Evolutionary conservation across 2,797 vertebrate species (phyloP).

Genomic region (Onychomys arenicola): DNA sequence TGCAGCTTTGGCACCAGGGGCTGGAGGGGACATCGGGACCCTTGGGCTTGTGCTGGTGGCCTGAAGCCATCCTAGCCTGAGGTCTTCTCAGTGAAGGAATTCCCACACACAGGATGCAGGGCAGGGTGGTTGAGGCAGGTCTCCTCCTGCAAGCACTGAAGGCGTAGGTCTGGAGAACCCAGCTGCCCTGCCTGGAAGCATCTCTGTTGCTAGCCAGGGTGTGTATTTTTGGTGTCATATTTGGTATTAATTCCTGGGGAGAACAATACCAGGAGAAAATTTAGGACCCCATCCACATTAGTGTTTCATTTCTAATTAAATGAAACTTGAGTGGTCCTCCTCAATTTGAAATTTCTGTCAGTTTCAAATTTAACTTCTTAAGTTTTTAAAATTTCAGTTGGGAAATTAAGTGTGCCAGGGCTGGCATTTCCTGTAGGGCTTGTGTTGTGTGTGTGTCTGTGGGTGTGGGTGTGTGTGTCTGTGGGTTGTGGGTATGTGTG

Average conservation of each 20-base stretch:
- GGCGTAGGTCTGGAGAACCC: neutral
- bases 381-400: neutral
- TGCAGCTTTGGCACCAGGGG: too few relatives aligned
- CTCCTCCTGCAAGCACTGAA: too few relatives aligned
- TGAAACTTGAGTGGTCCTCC: neutral
- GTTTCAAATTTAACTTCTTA: neutral
- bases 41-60: too few relatives aligned
- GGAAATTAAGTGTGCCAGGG: neutral
- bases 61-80: fast-evolving
- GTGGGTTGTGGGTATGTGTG: too few relatives aligned
- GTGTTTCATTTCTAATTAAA: neutral
- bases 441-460: too few relatives aligned
- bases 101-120: neutral
- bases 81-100: neutral
- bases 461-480: too few relatives aligned
- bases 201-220: fast-evolving
- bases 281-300: too few relatives aligned
- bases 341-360: neutral
- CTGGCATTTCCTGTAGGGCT: neutral
- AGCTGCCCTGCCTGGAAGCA: too few relatives aligned
- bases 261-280: neutral
- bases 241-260: neutral
- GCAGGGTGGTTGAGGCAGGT: neutral
- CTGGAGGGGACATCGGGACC: neutral
- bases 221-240: neutral